Conservation (phyloP, 2,888 invertebrate species). For the Cephus rjabovi region DNA sequence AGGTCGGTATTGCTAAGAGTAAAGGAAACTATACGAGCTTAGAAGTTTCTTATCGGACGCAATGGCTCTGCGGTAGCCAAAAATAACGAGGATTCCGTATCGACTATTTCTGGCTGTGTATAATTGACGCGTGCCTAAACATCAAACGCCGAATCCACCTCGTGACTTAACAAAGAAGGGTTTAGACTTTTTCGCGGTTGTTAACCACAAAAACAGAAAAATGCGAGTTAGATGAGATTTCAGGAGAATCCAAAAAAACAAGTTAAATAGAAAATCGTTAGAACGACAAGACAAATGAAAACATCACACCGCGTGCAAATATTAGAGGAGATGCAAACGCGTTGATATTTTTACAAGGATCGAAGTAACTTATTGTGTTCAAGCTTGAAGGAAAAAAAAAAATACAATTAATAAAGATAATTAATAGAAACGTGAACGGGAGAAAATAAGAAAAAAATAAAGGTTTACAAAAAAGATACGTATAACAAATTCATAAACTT, state of each 20-base stretch:
- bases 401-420: background rate
- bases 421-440: background rate
- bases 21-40: background rate
- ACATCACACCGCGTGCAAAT: background rate
- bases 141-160: conserved; percentile 21
- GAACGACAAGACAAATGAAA: background rate
- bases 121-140: conserved; percentile 33
- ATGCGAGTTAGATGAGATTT: background rate
- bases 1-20: background rate
- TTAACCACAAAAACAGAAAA: background rate
- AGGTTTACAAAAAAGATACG: background rate
- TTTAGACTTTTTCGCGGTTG: background rate
- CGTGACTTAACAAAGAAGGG: background rate
- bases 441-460: background rate
- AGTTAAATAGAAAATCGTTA: background rate
- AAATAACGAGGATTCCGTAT: conserved; percentile 48
- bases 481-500: background rate
- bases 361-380: background rate
- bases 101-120: conserved; percentile 41
- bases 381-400: background rate
- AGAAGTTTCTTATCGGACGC: conserved; percentile 30
- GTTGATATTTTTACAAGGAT: background rate
- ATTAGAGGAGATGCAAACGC: background rate
- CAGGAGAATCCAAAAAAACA: background rate
- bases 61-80: conserved; percentile 29